Conservation (phyloP, 2,113 vertebrate genomes). For the Todiramphus saurophagus region DNA sequence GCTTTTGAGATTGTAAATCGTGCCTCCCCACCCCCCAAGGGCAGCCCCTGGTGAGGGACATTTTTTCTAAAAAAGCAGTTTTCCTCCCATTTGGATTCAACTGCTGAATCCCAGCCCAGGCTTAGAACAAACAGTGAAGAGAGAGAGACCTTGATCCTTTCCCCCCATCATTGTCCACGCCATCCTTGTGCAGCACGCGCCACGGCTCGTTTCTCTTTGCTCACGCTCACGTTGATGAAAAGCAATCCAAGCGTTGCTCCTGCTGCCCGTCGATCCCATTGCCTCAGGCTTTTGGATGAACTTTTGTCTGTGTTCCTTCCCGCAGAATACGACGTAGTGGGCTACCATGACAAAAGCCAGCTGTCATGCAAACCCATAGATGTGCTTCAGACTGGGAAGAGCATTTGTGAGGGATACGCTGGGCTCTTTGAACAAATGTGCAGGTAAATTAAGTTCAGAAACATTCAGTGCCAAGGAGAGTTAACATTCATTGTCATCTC, state of each 20-base stretch:
- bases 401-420: constrained; percentile 81
- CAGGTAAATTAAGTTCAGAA: constrained; percentile 73
- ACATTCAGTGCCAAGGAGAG: neutral
- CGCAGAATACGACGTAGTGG: constrained; percentile 79
- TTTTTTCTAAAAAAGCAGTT: neutral
- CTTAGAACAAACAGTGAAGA: neutral
- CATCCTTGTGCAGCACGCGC: neutral
- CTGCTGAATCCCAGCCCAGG: neutral
- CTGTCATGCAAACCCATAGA: constrained; percentile 60
- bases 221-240: accelerated
- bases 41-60: neutral
- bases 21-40: neutral
- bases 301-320: neutral
- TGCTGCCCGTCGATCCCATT: accelerated
- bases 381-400: constrained; percentile 77
- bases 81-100: neutral
- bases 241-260: neutral
- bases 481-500: neutral
- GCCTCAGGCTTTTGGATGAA: neutral
- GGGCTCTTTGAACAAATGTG: constrained; percentile 83
- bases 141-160: neutral
- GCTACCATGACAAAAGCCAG: constrained; percentile 73
- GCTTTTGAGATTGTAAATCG: neutral
- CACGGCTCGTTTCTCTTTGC: accelerated
- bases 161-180: neutral